Base-by-base conservation (phyloP, 2,797 vertebrate species). In the Sebastolobus altivelis region DNA sequence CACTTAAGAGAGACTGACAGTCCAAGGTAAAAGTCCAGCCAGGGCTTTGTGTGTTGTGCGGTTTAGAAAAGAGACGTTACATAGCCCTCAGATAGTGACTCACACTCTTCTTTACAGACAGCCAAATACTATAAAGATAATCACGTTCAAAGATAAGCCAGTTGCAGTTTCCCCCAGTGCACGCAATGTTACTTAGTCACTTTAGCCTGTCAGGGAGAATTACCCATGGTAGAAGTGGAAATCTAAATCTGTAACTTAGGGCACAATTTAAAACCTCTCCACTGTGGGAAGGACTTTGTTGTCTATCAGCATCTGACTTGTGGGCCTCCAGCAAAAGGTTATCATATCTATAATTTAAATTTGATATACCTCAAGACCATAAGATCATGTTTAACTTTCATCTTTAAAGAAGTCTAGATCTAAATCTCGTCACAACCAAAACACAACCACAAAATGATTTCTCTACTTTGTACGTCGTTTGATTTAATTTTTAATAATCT, bases 81-180 rank as follows among this genome's bases (percentile, higher is more conserved):
- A 87, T 85, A 82, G 91, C 94, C 94, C 79, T 87, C 82, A 92
- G 87, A 87, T 88, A 91, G 87, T 95, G 93, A 95, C 93, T 95
- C 93, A 93, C 78, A 79, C 82, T 65, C 81, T 85, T 84, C 92
- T 90, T 90, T 92, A 91, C 90, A 94, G 89, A 91, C 90, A 94
- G 91, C 77, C 93, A 94, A 95, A 95, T 93, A 91, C 94, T 93
- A 91, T 91, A 89, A 94, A 94, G 92, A 94, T 95, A 94, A 94
- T 93, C 92, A 90, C 63, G 80, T 95, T 95, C 90, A 93, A 90
- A 94, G 90, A 96, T 96, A 93, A 95, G 93, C 89, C 87, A 90
- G 90, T 84, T 93, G 88, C 92, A 90, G 89, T 88, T 91, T 86
- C 80, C 79, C 90, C 66, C 69, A 70, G 79, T 84, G 85, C 87